These are phyloP conservation scores for Bombylius discolor DNA, from an alignment of 2,888 invertebrate genomes.

Conservation along the genomic window DNA sequence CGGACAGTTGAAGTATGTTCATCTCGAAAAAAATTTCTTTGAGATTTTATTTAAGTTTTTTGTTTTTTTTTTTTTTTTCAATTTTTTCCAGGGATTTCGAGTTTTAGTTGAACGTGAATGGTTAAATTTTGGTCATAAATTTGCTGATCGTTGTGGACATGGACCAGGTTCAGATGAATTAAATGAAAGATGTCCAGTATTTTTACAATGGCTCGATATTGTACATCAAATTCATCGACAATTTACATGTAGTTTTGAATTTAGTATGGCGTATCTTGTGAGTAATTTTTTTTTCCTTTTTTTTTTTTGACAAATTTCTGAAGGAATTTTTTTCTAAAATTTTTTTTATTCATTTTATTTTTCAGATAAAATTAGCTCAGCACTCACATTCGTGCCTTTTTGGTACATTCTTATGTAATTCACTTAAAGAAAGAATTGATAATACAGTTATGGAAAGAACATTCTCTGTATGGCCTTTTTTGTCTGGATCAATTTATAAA, in stretches of 20 bases:
- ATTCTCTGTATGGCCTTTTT: conserved; percentile 80
- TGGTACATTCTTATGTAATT: conserved; percentile 93
- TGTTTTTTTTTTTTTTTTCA: too few relatives aligned
- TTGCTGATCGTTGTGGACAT: conserved; percentile 86
- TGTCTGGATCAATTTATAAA: conserved; percentile 62
- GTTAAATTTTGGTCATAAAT: conserved; percentile 97
- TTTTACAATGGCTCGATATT: conserved; percentile 95
- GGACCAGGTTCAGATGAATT: conserved; percentile 68
- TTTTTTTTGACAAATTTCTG: neutral
- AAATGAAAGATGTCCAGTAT: conserved; percentile 95
- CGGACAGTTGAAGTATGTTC: conserved; percentile 68
- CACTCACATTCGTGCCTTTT: conserved; percentile 94
- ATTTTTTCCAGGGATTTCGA: conserved; percentile 66
- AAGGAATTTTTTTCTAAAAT: neutral
- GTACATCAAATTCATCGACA: conserved; percentile 82
- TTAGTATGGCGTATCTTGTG: conserved; percentile 85
- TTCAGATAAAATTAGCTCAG: conserved; percentile 84
- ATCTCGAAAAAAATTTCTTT: neutral
- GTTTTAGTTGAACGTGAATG: conserved; percentile 90
- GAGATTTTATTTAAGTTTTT: neutral
- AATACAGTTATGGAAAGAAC: conserved; percentile 52
- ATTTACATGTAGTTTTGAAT: conserved; percentile 90
- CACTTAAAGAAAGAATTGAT: conserved; percentile 55
- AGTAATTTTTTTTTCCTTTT: conserved; percentile 16
- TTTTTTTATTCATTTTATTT: neutral